These are phyloP conservation scores for Lapara coniferarum DNA, from an alignment of 2,888 invertebrate species.

Conservation along the genomic window DNA sequence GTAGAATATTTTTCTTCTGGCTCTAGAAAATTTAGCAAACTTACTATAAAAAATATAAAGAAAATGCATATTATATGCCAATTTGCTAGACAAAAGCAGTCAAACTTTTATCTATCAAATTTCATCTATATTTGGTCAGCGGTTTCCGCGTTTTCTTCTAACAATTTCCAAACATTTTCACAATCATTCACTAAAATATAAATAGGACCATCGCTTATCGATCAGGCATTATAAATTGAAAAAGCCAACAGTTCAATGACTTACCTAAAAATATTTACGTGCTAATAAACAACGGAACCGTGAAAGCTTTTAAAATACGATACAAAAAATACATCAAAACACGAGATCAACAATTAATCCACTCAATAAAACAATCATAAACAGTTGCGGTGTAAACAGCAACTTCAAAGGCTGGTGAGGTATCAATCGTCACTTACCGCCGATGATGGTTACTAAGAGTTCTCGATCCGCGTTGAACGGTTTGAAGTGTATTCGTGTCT, in stretches of 20 bases:
- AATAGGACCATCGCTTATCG: too few species aligned
- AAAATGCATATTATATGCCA: too few species aligned
- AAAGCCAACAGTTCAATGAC: background rate
- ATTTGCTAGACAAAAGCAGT: too few species aligned
- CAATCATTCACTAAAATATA: too few species aligned
- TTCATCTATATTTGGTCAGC: too few species aligned
- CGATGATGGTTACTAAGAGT: slow-evolving; percentile 21
- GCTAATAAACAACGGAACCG: slow-evolving; percentile 17
- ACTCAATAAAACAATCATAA: slow-evolving; percentile 41
- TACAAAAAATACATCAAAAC: slow-evolving; percentile 41
- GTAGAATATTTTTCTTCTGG: too few species aligned
- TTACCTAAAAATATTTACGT: background rate
- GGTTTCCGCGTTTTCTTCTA: too few species aligned
- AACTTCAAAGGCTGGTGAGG: slow-evolving; percentile 51
- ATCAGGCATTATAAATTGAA: too few species aligned
- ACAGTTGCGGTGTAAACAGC: slow-evolving; percentile 39
- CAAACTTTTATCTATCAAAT: too few species aligned
- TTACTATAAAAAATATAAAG: too few species aligned
- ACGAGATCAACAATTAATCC: slow-evolving; percentile 45
- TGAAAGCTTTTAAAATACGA: slow-evolving; percentile 32
- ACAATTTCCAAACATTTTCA: too few species aligned
- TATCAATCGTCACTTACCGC: slow-evolving; percentile 45
- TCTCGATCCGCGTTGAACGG: background rate
- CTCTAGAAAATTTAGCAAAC: too few species aligned
- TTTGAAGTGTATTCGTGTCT: background rate